These are phyloP conservation scores for Thereva unica DNA, from an alignment of 2,888 invertebrate species.

Conservation along the genomic window DNA sequence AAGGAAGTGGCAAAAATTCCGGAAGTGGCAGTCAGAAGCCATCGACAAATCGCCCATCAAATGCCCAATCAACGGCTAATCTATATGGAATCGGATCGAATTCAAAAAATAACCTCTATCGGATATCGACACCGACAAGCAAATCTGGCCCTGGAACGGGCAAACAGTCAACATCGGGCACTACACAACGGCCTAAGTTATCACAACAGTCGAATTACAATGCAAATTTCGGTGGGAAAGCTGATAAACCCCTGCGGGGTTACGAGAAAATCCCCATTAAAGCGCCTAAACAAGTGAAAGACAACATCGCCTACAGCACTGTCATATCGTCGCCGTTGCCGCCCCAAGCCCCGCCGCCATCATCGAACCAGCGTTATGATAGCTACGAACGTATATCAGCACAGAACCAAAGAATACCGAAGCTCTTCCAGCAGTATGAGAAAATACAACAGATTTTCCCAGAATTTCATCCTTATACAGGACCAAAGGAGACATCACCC, in stretches of 20 bases:
- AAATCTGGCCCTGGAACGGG: conserved; percentile 39
- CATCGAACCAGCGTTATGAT: conserved; percentile 32
- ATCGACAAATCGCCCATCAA: conserved; percentile 33
- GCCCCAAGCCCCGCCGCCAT: conserved; percentile 14
- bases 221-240: conserved; percentile 29
- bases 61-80: conserved; percentile 22
- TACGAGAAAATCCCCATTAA: conserved; percentile 52
- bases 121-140: conserved; percentile 48
- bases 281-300: conserved; percentile 57
- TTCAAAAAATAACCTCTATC: conserved; percentile 54
- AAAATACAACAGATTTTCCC: conserved; percentile 80
- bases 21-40: conserved; percentile 43
- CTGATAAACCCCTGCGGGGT: conserved; percentile 39
- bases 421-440: conserved; percentile 73
- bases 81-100: conserved; percentile 13
- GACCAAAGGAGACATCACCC: conserved; percentile 45
- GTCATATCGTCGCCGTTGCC: conserved; percentile 30
- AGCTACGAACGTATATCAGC: conserved; percentile 24
- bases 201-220: conserved; percentile 37
- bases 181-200: conserved; percentile 35
- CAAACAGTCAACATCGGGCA: conserved; percentile 26
- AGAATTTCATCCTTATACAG: conserved; percentile 63
- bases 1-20: conserved; percentile 45
- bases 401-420: conserved; percentile 65
- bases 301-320: conserved; percentile 44